A percentile compares a stretch with the other conserved stretches of the same genome.
These are phyloP conservation scores for Ophiodon elongatus DNA, from an alignment of 2,113 vertebrate genomes.

Conservation along the genomic window DNA sequence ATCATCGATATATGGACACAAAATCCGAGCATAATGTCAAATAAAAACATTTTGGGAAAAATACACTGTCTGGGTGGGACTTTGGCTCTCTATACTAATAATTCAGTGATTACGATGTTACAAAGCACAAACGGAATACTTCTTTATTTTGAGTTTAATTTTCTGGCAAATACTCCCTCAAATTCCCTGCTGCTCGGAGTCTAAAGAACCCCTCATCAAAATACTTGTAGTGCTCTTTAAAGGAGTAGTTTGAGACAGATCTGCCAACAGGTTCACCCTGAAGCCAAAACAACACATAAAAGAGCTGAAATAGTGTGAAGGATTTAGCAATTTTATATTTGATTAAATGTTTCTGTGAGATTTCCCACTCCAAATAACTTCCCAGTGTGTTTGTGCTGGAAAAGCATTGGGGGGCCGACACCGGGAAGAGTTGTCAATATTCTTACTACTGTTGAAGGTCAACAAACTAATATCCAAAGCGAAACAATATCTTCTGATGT, in stretches of 20 bases:
- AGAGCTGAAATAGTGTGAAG: not conserved
- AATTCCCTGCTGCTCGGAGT: too few relatives aligned
- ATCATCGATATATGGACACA: not conserved
- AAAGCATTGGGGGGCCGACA: not conserved
- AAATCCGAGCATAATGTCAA: not conserved
- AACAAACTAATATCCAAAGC: too few relatives aligned
- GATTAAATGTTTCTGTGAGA: not conserved
- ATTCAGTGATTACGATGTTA: not conserved
- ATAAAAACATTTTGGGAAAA: constrained; percentile 1
- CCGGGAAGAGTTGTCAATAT: too few relatives aligned
- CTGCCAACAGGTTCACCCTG: too few relatives aligned
- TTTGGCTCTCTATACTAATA: not conserved
- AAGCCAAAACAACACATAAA: not conserved
- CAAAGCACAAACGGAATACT: not conserved
- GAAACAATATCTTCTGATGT: too few relatives aligned
- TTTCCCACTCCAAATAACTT: not conserved
- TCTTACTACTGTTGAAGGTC: not conserved
- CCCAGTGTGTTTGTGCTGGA: not conserved
- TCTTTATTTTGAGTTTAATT: not conserved
- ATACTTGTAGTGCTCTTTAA: constrained; percentile 1
- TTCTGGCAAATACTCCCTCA: constrained; percentile 4
- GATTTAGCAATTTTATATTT: not conserved
- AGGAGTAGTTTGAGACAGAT: not conserved
- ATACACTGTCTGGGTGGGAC: not conserved
- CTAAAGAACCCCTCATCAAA: too few relatives aligned